phyloP scores from a whole-genome alignment of 2,888 invertebrate genomes.

The Ochlodes sylvanus region DNA sequence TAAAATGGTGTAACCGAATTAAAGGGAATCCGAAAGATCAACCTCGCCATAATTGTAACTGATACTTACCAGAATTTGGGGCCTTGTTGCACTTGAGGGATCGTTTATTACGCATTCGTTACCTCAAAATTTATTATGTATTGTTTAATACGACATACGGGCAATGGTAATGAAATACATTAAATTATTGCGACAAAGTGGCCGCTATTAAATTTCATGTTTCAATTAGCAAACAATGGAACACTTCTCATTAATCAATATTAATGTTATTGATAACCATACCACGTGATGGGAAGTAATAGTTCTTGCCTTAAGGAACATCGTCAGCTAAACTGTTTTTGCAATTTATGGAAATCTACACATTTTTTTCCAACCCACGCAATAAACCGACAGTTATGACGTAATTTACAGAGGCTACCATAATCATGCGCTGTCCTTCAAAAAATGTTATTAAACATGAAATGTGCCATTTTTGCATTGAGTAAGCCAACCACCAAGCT shows the following conservation, averaged over 20 bases:
- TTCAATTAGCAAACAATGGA: slow-evolving; percentile 32
- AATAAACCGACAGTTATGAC: too few species aligned
- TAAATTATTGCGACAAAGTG: slow-evolving; percentile 31
- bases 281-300: slow-evolving; percentile 15
- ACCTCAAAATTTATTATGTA: slow-evolving; percentile 53
- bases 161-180: slow-evolving; percentile 27
- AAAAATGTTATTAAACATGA: too few species aligned
- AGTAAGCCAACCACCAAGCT: too few species aligned
- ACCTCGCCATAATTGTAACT: slow-evolving; percentile 27
- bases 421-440: too few species aligned
- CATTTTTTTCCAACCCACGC: not conserved
- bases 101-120: slow-evolving; percentile 39
- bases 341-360: not conserved
- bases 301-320: not conserved
- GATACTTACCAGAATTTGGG: slow-evolving; percentile 9
- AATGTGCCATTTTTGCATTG: too few species aligned
- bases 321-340: not conserved
- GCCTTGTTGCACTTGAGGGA: slow-evolving; percentile 26
- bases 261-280: slow-evolving; percentile 27
- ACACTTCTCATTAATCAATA: slow-evolving; percentile 22
- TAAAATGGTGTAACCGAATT: slow-evolving; percentile 59
- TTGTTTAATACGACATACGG: slow-evolving; percentile 42
- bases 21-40: slow-evolving; percentile 47
- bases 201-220: slow-evolving; percentile 32
- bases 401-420: too few species aligned